Evolutionary conservation across 2,888 invertebrate genomes (phyloP).

Genomic region (Bugulina stolonifera): DNA sequence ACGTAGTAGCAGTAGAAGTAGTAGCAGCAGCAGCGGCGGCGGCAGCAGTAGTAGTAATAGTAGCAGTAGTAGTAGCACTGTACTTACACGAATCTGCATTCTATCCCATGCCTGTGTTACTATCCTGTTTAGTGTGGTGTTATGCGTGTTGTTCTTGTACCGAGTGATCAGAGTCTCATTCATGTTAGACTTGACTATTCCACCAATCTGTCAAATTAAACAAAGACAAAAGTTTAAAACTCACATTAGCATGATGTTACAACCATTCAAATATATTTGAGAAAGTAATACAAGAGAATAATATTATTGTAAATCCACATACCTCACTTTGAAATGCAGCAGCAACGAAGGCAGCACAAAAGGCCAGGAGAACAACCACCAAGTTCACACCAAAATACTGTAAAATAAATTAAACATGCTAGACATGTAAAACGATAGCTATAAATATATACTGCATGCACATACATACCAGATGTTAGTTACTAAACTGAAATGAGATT

Average conservation of each 20-base stretch:
- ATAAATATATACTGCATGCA: too few relatives aligned
- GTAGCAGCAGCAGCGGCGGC: too few relatives aligned
- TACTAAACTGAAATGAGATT: too few relatives aligned
- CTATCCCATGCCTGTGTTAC: slow-evolving; percentile 26
- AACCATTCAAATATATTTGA: too few relatives aligned
- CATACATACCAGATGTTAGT: too few relatives aligned
- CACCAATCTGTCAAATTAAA: slow-evolving; percentile 9
- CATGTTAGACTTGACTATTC: slow-evolving; percentile 23
- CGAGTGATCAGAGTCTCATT: neutral
- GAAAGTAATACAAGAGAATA: too few relatives aligned
- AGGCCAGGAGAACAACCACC: slow-evolving; percentile 8
- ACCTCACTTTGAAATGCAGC: slow-evolving; percentile 26
- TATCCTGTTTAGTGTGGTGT: slow-evolving; percentile 2
- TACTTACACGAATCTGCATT: slow-evolving; percentile 24
- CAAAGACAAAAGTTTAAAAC: too few relatives aligned
- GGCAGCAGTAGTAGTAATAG: too few relatives aligned
- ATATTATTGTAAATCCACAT: too few relatives aligned
- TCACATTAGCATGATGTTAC: too few relatives aligned
- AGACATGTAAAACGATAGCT: neutral
- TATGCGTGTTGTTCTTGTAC: slow-evolving; percentile 22
- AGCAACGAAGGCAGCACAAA: slow-evolving; percentile 17
- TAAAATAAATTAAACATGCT: slow-evolving; percentile 4
- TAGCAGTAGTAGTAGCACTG: too few relatives aligned
- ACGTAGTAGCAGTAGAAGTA: too few relatives aligned
- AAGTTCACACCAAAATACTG: slow-evolving; percentile 14